Base-by-base conservation (phyloP, 2,888 invertebrate genomes). In the Acrobasis suavella region DNA sequence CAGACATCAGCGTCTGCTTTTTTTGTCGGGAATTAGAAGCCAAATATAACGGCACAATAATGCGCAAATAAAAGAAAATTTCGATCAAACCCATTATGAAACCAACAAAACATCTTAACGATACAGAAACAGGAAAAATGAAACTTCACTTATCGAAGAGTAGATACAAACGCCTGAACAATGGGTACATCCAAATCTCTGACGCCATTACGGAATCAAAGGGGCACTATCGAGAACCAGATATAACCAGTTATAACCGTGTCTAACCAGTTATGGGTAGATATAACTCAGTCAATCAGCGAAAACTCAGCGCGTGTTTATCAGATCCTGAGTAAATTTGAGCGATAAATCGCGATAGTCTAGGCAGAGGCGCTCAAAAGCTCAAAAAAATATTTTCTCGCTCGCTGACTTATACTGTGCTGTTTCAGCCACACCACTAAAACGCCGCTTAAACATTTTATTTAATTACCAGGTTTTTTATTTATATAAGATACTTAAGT, bases 291-390 rank as follows among this genome's bases (percentile, higher is more conserved):
- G 68, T 77, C 73, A 80, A 82, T 80, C 76, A 79, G 69, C 32
- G 56, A 64, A 66, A 68, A 69, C 67, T 64, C 67, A 58, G 67
- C 65, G 50, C 69, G 64, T 70, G 77, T 82, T 82, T 77, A 77
- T 81, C 79, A 74, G 72, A 65, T 69, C 70, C 70, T 71, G 69
- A 70, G 72, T 74, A 77, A 81, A 82, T 80, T 82, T 76, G 73
- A 69, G 66, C 73, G 69, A 80, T 82, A 77, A 76, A 80, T 82
- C 75, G 67, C 67, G 58, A 55, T 56, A 56, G 56, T 42, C 56
- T 42, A 56, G 22, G 56, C 9, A n/a, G 22, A 56, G 17, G 39
- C 39, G 22, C 42, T 10, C 0, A 10, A n/a, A 14, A 14, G 46
- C 1, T 10, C 0, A 10, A n/a, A 14, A 14, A n/a, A 1, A 32